These are phyloP conservation scores for Melangyna quadrimaculata DNA, from an alignment of 2,888 invertebrate genomes.

Conservation along the genomic window DNA sequence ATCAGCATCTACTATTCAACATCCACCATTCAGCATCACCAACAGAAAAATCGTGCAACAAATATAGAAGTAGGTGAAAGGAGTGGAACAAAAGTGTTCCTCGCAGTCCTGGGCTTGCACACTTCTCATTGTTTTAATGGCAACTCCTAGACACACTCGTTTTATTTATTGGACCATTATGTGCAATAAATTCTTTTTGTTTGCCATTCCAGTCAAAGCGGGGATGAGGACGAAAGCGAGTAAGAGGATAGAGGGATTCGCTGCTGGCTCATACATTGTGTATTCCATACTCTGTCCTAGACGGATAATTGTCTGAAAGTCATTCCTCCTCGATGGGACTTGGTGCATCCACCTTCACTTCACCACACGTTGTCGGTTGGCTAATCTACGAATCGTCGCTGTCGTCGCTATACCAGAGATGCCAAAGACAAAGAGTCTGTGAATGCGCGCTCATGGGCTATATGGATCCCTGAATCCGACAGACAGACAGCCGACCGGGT, in stretches of 20 bases:
- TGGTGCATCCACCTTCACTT: neutral
- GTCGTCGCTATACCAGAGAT: conserved; percentile 16
- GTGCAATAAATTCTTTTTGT: conserved; percentile 72
- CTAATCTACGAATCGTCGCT: conserved; percentile 61
- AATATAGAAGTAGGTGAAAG: conserved; percentile 58
- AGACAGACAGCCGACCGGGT: conserved; percentile 50
- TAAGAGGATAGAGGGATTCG: neutral
- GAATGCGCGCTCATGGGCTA: conserved; percentile 58
- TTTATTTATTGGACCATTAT: conserved; percentile 72
- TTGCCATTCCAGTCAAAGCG: conserved; percentile 58
- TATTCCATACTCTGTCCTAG: conserved; percentile 45
- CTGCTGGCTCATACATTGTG: conserved; percentile 3
- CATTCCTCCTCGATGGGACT: conserved; percentile 43
- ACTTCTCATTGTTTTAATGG: conserved; percentile 72
- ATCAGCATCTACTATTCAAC: conserved; percentile 31
- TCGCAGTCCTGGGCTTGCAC: conserved; percentile 63
- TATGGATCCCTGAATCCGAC: conserved; percentile 64
- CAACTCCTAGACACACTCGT: conserved; percentile 68
- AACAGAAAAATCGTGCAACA: conserved; percentile 61
- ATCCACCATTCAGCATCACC: conserved; percentile 15
- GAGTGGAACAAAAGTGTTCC: conserved; percentile 54
- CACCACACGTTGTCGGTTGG: conserved; percentile 24
- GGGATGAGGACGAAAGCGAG: neutral
- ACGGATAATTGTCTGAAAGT: conserved; percentile 63
- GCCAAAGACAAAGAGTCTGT: conserved; percentile 64